Evolutionary conservation across 1,140 invertebrate genomes (phyloP).

Genomic region (Leptonema lineaticorne): DNA sequence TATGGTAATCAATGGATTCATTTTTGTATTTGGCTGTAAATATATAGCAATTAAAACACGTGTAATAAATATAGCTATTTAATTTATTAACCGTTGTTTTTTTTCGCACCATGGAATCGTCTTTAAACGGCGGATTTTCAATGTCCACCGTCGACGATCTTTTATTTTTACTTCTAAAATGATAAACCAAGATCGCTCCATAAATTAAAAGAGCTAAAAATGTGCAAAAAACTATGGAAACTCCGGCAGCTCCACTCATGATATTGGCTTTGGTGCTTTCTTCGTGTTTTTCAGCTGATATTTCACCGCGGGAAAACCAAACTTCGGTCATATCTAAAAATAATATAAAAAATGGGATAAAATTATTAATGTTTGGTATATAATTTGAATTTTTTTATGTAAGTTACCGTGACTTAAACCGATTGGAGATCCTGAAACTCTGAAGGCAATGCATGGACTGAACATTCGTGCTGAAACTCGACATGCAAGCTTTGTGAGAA

Average conservation of each 20-base stretch:
- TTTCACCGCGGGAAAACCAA: slow-evolving; percentile 34
- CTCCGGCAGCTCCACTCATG: slow-evolving; percentile 7
- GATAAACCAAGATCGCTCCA: slow-evolving; percentile 27
- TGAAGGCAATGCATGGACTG: slow-evolving; percentile 51
- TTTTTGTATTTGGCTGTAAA: slow-evolving; percentile 37
- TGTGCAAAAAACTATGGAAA: slow-evolving; percentile 26
- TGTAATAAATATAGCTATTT: background rate
- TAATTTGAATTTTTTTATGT: background rate
- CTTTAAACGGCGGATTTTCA: slow-evolving; percentile 22
- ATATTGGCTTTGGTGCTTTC: background rate
- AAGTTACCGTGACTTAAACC: slow-evolving; percentile 47
- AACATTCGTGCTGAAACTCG: slow-evolving; percentile 46
- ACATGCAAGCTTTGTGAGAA: slow-evolving; percentile 50
- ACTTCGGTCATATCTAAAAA: slow-evolving; percentile 35
- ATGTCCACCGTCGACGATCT: slow-evolving; percentile 1
- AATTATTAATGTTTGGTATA: background rate
- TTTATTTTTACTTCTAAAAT: slow-evolving; percentile 30
- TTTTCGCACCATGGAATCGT: slow-evolving; percentile 22
- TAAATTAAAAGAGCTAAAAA: slow-evolving; percentile 33
- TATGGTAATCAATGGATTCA: slow-evolving; percentile 31
- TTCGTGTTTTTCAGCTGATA: slow-evolving; percentile 15
- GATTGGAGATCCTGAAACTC: slow-evolving; percentile 49
- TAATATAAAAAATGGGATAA: background rate
- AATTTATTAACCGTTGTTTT: background rate
- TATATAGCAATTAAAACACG: slow-evolving; percentile 17